Evolutionary conservation across 2,797 vertebrate genomes (phyloP).

Genomic region (Thunnus albacares): DNA sequence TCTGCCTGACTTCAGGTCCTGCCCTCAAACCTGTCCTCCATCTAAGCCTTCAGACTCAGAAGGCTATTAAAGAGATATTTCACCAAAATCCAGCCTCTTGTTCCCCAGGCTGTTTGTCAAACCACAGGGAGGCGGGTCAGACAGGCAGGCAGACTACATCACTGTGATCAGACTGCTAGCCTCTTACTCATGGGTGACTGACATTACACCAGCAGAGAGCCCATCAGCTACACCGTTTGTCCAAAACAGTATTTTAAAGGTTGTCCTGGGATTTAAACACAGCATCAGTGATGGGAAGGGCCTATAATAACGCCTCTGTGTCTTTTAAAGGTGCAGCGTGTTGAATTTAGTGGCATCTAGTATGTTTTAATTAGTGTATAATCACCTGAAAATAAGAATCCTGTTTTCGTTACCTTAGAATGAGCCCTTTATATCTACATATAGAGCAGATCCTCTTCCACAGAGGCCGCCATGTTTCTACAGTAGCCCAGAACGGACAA

Average conservation of each 20-base stretch:
- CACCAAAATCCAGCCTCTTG: constrained; percentile 33
- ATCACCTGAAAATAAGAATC: too few relatives aligned
- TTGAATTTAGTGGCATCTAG: background rate
- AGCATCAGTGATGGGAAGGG: constrained; percentile 3
- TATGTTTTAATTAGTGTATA: too few relatives aligned
- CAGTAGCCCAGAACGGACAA: too few relatives aligned
- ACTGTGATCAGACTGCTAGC: constrained; percentile 45
- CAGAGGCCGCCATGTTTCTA: too few relatives aligned
- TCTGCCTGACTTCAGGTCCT: constrained; percentile 59
- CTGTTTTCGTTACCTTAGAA: too few relatives aligned
- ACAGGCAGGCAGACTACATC: constrained; percentile 40
- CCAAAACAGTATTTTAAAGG: constrained; percentile 30
- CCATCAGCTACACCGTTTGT: constrained; percentile 10
- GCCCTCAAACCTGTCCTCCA: constrained; percentile 54
- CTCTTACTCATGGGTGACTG: constrained; percentile 45
- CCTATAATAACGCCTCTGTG: background rate
- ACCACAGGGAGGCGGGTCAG: constrained; percentile 40
- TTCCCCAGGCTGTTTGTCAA: constrained; percentile 48
- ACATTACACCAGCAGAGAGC: constrained; percentile 32
- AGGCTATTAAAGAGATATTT: constrained; percentile 55
- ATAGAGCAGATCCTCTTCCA: too few relatives aligned
- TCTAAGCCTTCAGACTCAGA: constrained; percentile 42
- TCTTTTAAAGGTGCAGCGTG: background rate
- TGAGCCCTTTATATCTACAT: too few relatives aligned
- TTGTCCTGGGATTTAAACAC: constrained; percentile 20